Evolutionary conservation across 92 coral and sea anemone species (phyloP).

Genomic region (Phenganax marumi): DNA sequence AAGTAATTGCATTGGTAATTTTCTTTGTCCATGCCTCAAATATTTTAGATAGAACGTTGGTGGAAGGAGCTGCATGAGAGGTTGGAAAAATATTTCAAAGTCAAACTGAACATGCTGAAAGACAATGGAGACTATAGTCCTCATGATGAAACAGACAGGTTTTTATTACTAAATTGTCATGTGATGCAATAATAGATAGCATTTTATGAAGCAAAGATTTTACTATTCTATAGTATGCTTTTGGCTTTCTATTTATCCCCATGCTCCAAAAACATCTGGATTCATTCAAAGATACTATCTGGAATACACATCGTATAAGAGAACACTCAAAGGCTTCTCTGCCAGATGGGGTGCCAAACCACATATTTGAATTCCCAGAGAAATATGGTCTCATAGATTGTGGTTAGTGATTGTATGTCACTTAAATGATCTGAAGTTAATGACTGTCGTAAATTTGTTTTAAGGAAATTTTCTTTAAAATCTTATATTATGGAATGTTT

Average conservation of each 20-base stretch:
- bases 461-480: not conserved
- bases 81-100: too few species aligned
- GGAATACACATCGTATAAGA: conserved; percentile 50
- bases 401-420: conserved; percentile 29
- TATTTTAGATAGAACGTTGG: too few species aligned
- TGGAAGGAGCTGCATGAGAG: too few species aligned
- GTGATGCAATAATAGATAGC: too few species aligned
- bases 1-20: too few species aligned
- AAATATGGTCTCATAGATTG: conserved; percentile 46
- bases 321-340: conserved; percentile 34
- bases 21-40: too few species aligned
- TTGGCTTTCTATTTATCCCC: conserved; percentile 47
- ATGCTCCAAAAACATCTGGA: conserved; percentile 49
- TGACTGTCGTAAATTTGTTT: not conserved
- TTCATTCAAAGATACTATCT: conserved; percentile 45
- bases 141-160: too few species aligned
- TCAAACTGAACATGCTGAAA: too few species aligned
- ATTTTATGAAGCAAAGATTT: not conserved
- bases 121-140: too few species aligned
- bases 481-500: not conserved
- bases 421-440: not conserved
- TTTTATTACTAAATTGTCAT: too few species aligned
- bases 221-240: conserved; percentile 25
- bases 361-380: conserved; percentile 49
- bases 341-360: conserved; percentile 52